Evolutionary conservation across 2,888 invertebrate species (phyloP), one percentile per base, ranked within the genome.

Genomic region (Noctua janthe): DNA sequence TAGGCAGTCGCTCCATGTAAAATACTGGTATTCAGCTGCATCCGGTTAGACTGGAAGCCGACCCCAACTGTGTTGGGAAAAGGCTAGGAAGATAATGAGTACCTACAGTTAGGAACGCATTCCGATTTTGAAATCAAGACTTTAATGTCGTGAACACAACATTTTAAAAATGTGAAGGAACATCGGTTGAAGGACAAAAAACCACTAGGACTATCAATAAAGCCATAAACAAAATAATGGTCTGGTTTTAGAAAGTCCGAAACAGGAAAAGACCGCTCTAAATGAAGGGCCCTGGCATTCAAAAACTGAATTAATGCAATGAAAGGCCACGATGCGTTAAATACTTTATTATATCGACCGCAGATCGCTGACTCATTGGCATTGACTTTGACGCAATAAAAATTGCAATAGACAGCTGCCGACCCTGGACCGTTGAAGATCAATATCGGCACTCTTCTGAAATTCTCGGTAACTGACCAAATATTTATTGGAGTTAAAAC

Each of bases 401-500:
- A 62, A 78, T 74, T 76, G 76, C 69, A 75, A 64, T 84, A 78
- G 81, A 56, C 43, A 64, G 74, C 70, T 49, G 23, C n/a, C n/a
- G 80, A 81, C 85, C 87, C 43, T 86, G 85, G 20, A 69, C 0
- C 39, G 10, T 69, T 43, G 17, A 74, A 76, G 43, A 84, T 84
- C 74, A 83, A 73, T 75, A 70, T 73, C 62, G 64, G 11, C 56
- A 74, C 78, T 74, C 62, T 35, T 75, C 66, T 43, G 47, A 35
- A 59, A 59, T 66, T 73, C 71, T 74, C 62, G 39, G 54, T 47
- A 39, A 56, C 67, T 78, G 39, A 47, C 54, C 75, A 87, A 86
- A 81, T 78, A 86, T 86, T 86, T 74, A 82, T 76, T 78, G 59
- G 35, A 71, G 49, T 75, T 43, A 17, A 71, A 72, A n/a, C 75